A percentile compares a stretch with the other conserved stretches of the same genome.
phyloP scores from a whole-genome alignment of 2,888 invertebrate species.

The Drosophila anomelani region DNA sequence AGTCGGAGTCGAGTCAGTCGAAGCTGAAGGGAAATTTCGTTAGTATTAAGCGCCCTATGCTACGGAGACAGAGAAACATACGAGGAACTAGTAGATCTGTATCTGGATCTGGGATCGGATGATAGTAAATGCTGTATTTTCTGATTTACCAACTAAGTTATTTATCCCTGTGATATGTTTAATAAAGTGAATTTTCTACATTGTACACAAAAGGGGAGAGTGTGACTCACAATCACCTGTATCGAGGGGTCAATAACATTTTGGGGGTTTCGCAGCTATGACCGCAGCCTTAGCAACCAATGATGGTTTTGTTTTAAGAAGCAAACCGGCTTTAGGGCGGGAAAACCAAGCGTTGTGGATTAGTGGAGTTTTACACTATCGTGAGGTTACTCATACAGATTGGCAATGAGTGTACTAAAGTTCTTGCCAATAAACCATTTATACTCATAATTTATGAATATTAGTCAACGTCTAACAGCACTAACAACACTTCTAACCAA shows the following conservation, averaged over 20 bases:
- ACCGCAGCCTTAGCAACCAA: conserved; percentile 40
- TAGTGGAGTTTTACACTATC: too few relatives aligned
- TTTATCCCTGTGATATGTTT: conserved; percentile 83
- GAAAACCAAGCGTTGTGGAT: too few relatives aligned
- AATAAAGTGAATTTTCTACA: conserved; percentile 63
- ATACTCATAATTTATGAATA: background rate
- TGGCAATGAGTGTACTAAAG: background rate
- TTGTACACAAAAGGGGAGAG: conserved; percentile 4
- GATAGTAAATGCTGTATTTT: conserved; percentile 62
- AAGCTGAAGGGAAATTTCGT: conserved; percentile 53
- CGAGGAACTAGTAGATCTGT: conserved; percentile 41
- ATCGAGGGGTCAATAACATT: conserved; percentile 37
- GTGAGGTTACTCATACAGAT: background rate
- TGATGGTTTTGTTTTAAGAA: background rate
- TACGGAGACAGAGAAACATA: conserved; percentile 39
- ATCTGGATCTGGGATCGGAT: conserved; percentile 46
- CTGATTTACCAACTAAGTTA: conserved; percentile 72
- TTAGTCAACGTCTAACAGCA: background rate
- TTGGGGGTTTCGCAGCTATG: background rate
- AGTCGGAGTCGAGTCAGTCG: conserved; percentile 37
- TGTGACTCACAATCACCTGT: conserved; percentile 11
- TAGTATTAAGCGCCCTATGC: conserved; percentile 65
- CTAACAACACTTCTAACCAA: conserved; percentile 9
- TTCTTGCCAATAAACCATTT: background rate
- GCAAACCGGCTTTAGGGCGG: background rate